These are phyloP conservation scores for Zaprionus kolodkinae DNA, from an alignment of 1,140 invertebrate genomes.

Conservation along the genomic window DNA sequence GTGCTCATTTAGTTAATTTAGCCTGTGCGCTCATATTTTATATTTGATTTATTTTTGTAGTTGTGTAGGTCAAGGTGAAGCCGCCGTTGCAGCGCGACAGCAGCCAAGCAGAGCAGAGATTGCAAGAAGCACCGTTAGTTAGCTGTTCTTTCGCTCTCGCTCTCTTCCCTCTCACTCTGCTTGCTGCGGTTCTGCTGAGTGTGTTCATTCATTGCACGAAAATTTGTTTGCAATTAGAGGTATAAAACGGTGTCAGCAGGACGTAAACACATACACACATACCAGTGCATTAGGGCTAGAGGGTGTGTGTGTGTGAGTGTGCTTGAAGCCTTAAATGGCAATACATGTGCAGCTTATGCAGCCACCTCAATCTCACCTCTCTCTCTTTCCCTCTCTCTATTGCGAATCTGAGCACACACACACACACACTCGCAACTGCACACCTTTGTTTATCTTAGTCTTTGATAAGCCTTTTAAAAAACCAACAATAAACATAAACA, in stretches of 20 bases:
- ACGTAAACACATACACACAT: constrained; percentile 18
- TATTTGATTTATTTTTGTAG: constrained; percentile 18
- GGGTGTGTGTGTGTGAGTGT: constrained; percentile 13
- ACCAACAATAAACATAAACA: constrained; percentile 29
- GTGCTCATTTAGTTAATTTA: background rate
- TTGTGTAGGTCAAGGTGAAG: constrained; percentile 55
- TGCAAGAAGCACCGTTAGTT: constrained; percentile 39
- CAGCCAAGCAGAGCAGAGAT: constrained; percentile 1
- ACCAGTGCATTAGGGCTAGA: background rate
- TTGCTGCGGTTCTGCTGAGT: background rate
- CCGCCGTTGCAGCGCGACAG: constrained; percentile 17
- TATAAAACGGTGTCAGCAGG: constrained; percentile 46
- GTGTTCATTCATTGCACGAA: constrained; percentile 21
- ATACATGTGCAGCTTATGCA: constrained; percentile 27
- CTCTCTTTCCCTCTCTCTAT: background rate
- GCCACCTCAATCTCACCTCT: background rate
- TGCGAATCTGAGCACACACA: constrained; percentile 18
- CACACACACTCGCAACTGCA: background rate
- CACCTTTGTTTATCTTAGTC: constrained; percentile 35
- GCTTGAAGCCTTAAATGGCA: constrained; percentile 33
- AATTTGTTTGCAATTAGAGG: constrained; percentile 35
- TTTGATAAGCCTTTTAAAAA: constrained; percentile 27
- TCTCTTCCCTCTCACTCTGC: constrained; percentile 5
- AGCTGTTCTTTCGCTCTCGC: constrained; percentile 4
- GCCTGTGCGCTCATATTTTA: background rate